phyloP scores from a whole-genome alignment of 2,888 invertebrate genomes.

The Thecophora atra region DNA sequence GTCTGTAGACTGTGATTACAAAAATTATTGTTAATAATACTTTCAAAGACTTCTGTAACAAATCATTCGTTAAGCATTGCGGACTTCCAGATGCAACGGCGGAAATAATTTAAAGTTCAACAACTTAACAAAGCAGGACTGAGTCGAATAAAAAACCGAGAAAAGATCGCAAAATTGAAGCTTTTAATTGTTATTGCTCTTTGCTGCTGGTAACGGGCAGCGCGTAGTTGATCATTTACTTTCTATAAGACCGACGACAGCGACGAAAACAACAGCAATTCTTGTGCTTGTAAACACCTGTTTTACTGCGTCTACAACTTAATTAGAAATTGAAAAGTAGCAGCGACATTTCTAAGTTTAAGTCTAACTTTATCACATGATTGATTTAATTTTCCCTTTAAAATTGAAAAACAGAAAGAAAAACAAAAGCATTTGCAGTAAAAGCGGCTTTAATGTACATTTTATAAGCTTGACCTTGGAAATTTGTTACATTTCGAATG shows the following conservation, averaged over 20 bases:
- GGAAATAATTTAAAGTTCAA: not conserved
- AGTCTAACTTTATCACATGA: not conserved
- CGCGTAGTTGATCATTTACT: not conserved
- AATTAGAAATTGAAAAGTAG: constrained; percentile 18
- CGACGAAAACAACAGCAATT: not conserved
- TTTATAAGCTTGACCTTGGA: constrained; percentile 15
- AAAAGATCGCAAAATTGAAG: not conserved
- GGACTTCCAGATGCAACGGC: not conserved
- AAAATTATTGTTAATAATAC: not conserved
- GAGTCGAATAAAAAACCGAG: not conserved
- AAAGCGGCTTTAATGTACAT: not conserved
- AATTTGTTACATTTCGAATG: constrained; percentile 28
- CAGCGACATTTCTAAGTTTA: constrained; percentile 17
- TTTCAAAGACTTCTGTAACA: not conserved
- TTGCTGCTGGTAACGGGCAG: not conserved
- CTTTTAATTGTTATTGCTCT: not conserved
- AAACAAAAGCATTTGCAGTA: not conserved
- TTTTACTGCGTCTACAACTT: constrained; percentile 15
- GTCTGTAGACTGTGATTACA: too few relatives aligned
- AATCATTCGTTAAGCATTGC: not conserved
- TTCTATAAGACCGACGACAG: not conserved
- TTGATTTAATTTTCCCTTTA: not conserved
- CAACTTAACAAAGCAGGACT: not conserved
- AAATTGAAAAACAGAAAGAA: not conserved
- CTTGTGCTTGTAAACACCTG: not conserved